These are phyloP conservation scores for Neosilurus hyrtlii DNA, from an alignment of 2,797 vertebrate genomes.

Conservation along the genomic window DNA sequence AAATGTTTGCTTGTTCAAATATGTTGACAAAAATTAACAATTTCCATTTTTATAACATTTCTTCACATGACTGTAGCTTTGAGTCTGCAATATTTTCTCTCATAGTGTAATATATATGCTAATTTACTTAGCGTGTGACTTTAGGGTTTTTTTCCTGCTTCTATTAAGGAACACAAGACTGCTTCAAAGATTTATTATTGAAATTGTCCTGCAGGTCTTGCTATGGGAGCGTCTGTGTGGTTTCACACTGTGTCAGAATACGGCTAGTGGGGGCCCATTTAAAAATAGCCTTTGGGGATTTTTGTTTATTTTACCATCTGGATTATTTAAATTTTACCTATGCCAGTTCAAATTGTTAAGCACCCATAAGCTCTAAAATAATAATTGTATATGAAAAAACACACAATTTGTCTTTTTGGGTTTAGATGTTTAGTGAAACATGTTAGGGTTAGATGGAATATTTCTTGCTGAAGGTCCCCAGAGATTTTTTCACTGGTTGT, in stretches of 20 bases:
- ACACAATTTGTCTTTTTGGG: neutral
- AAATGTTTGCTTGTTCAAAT: no score
- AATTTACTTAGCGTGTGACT: conserved; percentile 39
- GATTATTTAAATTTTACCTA: conserved; percentile 17
- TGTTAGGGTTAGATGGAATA: neutral
- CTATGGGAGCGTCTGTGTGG: conserved; percentile 1
- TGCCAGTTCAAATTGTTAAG: neutral
- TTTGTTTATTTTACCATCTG: neutral
- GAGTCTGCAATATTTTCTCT: conserved; percentile 37
- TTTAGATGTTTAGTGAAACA: neutral
- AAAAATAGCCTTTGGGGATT: neutral
- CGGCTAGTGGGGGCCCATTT: conserved; percentile 10
- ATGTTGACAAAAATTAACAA: no score
- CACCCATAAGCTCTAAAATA: neutral
- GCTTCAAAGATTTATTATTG: conserved; percentile 19
- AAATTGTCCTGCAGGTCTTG: conserved; percentile 20
- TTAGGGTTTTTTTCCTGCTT: conserved; percentile 16
- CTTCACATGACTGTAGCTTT: conserved; percentile 21
- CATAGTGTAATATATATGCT: conserved; percentile 53
- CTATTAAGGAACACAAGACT: conserved; percentile 17
- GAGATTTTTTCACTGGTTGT: neutral
- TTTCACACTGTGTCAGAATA: neutral
- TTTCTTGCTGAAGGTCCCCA: neutral
- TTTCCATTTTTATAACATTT: no score
- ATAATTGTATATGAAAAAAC: neutral